Evolutionary conservation across 1,140 invertebrate species (phyloP).

Genomic region (Zaprionus africanus): DNA sequence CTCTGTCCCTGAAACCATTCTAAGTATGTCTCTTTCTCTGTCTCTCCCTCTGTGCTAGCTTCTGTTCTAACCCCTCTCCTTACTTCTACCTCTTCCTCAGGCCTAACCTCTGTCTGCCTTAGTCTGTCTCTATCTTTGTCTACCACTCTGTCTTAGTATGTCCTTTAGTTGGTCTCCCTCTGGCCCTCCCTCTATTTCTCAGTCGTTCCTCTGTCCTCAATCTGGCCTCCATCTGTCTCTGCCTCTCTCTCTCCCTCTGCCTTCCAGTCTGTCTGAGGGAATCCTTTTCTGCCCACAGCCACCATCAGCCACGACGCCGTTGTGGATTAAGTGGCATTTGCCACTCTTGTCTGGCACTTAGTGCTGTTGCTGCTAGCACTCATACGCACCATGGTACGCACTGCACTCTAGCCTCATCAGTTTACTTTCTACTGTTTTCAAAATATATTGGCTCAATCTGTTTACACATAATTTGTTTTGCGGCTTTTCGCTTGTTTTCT

Average conservation of each 20-base stretch:
- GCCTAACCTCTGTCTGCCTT: no score
- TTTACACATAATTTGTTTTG: constrained; percentile 20
- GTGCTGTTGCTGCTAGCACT: constrained; percentile 5
- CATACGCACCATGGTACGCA: constrained; percentile 29
- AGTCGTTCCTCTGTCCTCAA: background rate
- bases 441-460: background rate
- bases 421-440: constrained; percentile 5
- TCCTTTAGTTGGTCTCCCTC: no score
- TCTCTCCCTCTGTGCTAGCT: no score
- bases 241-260: background rate
- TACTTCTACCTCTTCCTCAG: no score
- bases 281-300: constrained; percentile 14
- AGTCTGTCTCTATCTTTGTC: no score
- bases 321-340: constrained; percentile 59
- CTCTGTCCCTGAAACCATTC: constrained; percentile 4
- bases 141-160: no score
- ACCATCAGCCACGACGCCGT: constrained; percentile 5
- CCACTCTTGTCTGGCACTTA: constrained; percentile 7
- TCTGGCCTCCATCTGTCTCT: background rate
- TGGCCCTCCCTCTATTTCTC: background rate
- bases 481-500: constrained; percentile 1
- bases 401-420: background rate
- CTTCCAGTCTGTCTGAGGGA: constrained; percentile 20
- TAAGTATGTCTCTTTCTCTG: background rate
- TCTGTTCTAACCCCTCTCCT: no score